Evolutionary conservation across 1,140 invertebrate genomes (phyloP).

Genomic region (Pectinophora gossypiella): DNA sequence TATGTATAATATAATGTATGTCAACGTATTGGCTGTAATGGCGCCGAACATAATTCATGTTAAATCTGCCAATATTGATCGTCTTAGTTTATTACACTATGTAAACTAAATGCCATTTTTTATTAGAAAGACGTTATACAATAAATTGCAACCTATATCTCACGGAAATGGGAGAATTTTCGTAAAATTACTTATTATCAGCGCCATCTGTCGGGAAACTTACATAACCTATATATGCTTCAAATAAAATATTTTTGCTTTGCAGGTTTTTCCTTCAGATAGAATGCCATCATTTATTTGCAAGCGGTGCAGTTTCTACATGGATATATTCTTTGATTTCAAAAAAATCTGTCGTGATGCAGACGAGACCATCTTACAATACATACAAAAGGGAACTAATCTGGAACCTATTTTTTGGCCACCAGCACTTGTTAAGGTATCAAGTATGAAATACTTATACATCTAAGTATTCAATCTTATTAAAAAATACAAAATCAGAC

Average conservation of each 20-base stretch:
- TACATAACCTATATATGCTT: background rate
- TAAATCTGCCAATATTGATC: too few relatives aligned
- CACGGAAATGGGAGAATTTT: background rate
- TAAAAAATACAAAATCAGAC: too few relatives aligned
- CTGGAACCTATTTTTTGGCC: conserved; percentile 72
- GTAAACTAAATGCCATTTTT: background rate
- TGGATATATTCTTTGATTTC: conserved; percentile 82
- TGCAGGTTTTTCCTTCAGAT: conserved; percentile 82
- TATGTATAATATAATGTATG: too few relatives aligned
- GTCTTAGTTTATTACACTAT: background rate
- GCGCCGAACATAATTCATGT: conserved; percentile 28
- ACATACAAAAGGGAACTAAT: conserved; percentile 79
- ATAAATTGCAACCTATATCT: background rate
- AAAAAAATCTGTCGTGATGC: conserved; percentile 84
- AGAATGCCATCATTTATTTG: conserved; percentile 85
- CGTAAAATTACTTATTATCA: background rate
- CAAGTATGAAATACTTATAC: too few relatives aligned
- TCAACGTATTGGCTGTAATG: conserved; percentile 20
- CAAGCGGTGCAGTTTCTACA: conserved; percentile 79
- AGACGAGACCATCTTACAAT: conserved; percentile 81
- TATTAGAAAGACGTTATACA: background rate
- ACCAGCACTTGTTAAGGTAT: conserved; percentile 46
- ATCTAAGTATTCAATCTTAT: too few relatives aligned
- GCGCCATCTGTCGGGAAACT: background rate
- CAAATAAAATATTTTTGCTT: conserved; percentile 17